These are phyloP conservation scores for Eulithis prunata DNA, from an alignment of 2,888 invertebrate genomes.

Conservation along the genomic window DNA sequence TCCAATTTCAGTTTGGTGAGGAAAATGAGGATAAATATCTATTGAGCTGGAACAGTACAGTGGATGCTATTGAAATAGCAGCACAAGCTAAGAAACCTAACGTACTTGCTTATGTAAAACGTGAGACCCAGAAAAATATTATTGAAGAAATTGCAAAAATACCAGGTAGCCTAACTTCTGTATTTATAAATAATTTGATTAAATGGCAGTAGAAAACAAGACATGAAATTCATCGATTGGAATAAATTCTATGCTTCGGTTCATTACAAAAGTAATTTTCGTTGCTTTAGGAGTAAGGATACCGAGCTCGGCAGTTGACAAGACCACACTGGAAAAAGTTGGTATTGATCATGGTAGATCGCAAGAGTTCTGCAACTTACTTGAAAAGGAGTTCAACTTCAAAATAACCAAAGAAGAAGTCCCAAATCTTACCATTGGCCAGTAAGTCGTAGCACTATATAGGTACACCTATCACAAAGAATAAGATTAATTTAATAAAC, in stretches of 20 bases:
- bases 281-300: conserved; percentile 12
- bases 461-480: too few relatives aligned
- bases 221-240: too few relatives aligned
- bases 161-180: conserved; percentile 7
- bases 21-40: neutral
- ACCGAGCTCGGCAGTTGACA: neutral
- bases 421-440: conserved; percentile 4
- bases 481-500: too few relatives aligned
- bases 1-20: conserved; percentile 13
- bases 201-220: too few relatives aligned
- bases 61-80: conserved; percentile 18
- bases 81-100: conserved; percentile 11
- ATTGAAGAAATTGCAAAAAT: conserved; percentile 16
- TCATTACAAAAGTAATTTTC: neutral
- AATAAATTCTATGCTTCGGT: neutral
- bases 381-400: conserved; percentile 8
- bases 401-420: conserved; percentile 5
- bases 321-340: conserved; percentile 6
- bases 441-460: conserved; percentile 10
- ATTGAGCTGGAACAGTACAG: conserved; percentile 17
- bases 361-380: conserved; percentile 6
- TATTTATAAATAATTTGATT: too few relatives aligned
- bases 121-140: neutral
- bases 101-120: conserved; percentile 5
- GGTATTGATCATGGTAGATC: conserved; percentile 12